Base-by-base conservation (phyloP, 2,888 invertebrate genomes). In the Eupelmus urozonus region DNA sequence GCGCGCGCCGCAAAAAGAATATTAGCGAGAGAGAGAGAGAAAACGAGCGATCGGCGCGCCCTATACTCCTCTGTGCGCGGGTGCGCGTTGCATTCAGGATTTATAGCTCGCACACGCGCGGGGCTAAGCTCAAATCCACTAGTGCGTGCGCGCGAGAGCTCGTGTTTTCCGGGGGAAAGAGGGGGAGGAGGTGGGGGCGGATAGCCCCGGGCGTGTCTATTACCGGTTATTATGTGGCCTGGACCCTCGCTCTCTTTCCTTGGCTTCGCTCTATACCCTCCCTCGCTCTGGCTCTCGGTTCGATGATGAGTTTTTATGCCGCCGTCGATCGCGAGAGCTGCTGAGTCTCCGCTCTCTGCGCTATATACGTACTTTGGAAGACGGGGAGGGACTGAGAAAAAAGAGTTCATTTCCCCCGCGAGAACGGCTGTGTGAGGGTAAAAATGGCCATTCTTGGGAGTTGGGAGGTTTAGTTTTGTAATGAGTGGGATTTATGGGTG, bases 121-220 rank as follows among this genome's bases (percentile, higher is more conserved):
- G 18, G n/a, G n/a, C 25, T 45, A 53, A 20, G 25, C 20, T 7
- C 27, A 18, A 40, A 4, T 29, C 1, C 20, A 34, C 9, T n/a
- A n/a, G n/a, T 25, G 59, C 27, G 69, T 16, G 29, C 29, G 29
- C 13, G 0, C 0, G 40, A 49, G 40, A 34, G 25, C 25, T 3
- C 16, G 57, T 20, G 29, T 9, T 76, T 70, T 70, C 63, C 76
- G 63, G 49, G 40, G 70, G 69, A 81, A 76, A 78, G 73, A 77
- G 42, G 71, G 18, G 40, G 27, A 70, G 66, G 40, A 75, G 80
- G 78, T 78, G 80, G 80, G 78, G 81, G 79, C 59, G 69, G 57
- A 82, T 81, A 80, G 81, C 79, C 81, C 82, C 78, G 80, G 81
- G 81, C 82, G 80, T 80, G 83, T 82, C 82, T 82, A 82, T 82